Evolutionary conservation across 2,888 invertebrate genomes (phyloP), one percentile per base, ranked within the genome.

Genomic region (Ochropleura plecta): DNA sequence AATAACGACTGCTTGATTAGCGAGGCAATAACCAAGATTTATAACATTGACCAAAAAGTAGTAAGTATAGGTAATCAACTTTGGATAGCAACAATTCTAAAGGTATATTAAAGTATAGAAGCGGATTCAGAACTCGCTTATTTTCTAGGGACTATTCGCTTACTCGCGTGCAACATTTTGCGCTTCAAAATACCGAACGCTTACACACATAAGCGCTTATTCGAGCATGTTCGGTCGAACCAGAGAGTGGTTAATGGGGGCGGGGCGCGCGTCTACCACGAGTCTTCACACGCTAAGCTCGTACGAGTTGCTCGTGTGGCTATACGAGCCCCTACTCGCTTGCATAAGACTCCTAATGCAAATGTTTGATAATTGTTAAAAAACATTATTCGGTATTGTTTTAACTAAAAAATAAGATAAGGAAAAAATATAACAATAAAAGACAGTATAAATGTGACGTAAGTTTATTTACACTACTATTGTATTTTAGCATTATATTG

Each of bases 381-480:
- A 18, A 51, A 18, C 53, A n/a, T 53, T 46, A 16, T 68, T 68
- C 0, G 12, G 6, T 70, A 30, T 46, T 8, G 7, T 42, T 16
- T 51, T 46, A 12, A 49, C 9, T 42, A 46, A 8, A 40, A 46
- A 78, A 44, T 6, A 20, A n/a, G 16, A 0, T n/a, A 18, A 20
- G 46, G 18, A 67, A 51, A 12, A 12, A 16, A 30, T 30, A n/a
- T 9, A 48, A 60, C 60, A 85, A 83, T 79, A n/a, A 88, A 83
- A 80, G 10, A 30, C 81, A 66, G 53, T 59, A 60, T 70, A 51
- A 75, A 80, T 78, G 81, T 85, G 76, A 81, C 70, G 49, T 66
- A 78, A 75, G 73, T 87, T 87, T 87, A 86, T 85, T 87, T 86
- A 85, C 81, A 83, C 67, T 55, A 79, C 62, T 78, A 70, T 83